Evolutionary conservation across 2,113 vertebrate species (phyloP).

Genomic region (Hymenochirus boettgeri): DNA sequence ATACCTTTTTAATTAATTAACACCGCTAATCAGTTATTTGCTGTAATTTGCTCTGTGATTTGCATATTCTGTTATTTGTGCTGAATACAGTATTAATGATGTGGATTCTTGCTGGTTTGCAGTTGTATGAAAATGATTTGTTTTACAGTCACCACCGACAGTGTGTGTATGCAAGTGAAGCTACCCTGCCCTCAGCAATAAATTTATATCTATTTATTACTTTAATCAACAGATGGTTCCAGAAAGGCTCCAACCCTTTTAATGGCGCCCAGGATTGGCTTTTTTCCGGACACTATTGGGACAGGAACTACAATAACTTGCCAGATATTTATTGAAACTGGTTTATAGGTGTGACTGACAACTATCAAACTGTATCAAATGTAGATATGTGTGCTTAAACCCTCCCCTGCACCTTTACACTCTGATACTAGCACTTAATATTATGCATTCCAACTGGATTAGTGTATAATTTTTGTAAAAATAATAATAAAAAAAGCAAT

Average conservation of each 20-base stretch:
- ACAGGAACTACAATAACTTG: slow-evolving; percentile 83
- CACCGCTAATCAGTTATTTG: too few relatives aligned
- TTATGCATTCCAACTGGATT: slow-evolving; percentile 13
- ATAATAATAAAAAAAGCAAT: slow-evolving; percentile 23
- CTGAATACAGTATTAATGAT: too few relatives aligned
- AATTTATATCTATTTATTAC: too few relatives aligned
- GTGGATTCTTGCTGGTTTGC: too few relatives aligned
- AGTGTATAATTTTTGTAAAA: slow-evolving; percentile 12
- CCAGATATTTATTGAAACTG: slow-evolving; percentile 90
- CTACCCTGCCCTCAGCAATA: too few relatives aligned
- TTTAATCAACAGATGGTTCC: slow-evolving; percentile 82
- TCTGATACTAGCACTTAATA: slow-evolving; percentile 18
- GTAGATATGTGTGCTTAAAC: slow-evolving; percentile 30
- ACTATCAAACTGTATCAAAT: slow-evolving; percentile 27
- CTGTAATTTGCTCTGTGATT: too few relatives aligned
- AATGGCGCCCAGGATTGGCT: slow-evolving; percentile 92
- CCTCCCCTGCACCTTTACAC: slow-evolving; percentile 30
- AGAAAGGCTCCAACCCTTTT: slow-evolving; percentile 86
- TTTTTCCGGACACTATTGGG: slow-evolving; percentile 92
- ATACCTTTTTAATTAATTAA: too few relatives aligned
- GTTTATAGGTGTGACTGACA: slow-evolving; percentile 39
- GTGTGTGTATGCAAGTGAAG: too few relatives aligned
- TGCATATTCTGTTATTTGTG: too few relatives aligned
- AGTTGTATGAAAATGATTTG: too few relatives aligned
- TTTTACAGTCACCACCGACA: too few relatives aligned